phyloP scores from a whole-genome alignment of 2,797 vertebrate species.

The Pempheris klunzingeri region DNA sequence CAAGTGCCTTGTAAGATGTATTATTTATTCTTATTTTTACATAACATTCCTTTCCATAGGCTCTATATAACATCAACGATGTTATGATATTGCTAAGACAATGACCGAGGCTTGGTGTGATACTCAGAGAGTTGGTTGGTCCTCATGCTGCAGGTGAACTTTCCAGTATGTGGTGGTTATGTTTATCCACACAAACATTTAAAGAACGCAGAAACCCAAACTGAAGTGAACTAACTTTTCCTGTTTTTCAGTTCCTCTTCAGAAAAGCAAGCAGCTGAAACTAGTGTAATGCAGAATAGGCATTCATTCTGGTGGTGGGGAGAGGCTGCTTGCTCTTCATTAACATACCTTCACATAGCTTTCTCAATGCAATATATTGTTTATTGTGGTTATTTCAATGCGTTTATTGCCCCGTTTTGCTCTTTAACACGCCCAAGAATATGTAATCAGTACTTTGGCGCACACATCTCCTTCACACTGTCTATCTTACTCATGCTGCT shows the following conservation, averaged over 20 bases:
- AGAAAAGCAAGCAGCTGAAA: background rate
- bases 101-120: background rate
- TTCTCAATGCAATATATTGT: background rate
- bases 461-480: background rate
- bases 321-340: too few species aligned
- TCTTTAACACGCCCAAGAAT: background rate
- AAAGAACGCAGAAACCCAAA: background rate
- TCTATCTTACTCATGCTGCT: background rate
- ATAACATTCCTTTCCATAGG: background rate
- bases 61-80: background rate
- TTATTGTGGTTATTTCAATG: background rate
- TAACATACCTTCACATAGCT: background rate
- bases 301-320: background rate
- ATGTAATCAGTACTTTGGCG: background rate
- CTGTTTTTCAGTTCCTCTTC: too few species aligned
- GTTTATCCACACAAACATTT: background rate
- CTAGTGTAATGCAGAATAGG: background rate
- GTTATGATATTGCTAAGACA: background rate
- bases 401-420: background rate
- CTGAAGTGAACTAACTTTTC: background rate
- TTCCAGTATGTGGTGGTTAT: too few species aligned
- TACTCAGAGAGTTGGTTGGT: background rate
- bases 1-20: conserved; percentile 7
- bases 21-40: background rate
- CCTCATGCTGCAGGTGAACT: too few species aligned